A percentile compares a stretch with the other conserved stretches of the same genome.
Conservation (phyloP, 2,113 vertebrate species). For the Probosciger aterrimus region DNA sequence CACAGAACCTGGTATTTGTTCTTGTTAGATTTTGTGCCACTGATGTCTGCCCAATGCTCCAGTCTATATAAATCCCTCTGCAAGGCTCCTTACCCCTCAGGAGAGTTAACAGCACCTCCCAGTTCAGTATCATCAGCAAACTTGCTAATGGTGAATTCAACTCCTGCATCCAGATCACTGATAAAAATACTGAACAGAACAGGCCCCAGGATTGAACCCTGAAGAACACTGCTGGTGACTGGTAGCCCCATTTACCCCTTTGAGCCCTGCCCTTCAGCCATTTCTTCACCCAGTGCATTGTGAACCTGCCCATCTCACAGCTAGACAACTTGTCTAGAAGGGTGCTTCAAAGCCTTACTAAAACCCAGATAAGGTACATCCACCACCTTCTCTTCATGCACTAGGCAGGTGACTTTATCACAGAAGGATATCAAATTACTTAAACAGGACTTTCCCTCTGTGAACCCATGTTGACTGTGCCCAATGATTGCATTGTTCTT, state of each 20-base stretch:
- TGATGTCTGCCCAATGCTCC: background rate
- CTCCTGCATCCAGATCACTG: background rate
- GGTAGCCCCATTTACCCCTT: background rate
- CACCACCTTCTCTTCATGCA: background rate
- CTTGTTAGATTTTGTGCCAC: background rate
- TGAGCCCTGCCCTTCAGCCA: background rate
- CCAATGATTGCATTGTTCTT: background rate
- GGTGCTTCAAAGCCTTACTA: background rate
- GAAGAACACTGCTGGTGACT: background rate
- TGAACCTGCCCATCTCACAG: background rate
- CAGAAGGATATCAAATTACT: background rate
- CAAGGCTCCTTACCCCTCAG: background rate
- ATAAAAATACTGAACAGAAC: background rate
- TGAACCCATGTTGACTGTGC: background rate
- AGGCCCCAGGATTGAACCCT: background rate
- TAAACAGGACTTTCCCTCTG: background rate
- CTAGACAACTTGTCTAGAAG: background rate
- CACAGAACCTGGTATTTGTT: background rate
- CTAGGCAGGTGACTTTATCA: background rate
- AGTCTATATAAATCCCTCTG: background rate
- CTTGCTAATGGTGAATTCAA: background rate
- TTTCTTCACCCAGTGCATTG: background rate
- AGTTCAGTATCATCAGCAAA: background rate
- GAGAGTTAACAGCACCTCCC: background rate
- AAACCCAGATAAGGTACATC: background rate